Evolutionary conservation across 2,797 vertebrate species (phyloP).

Genomic region (Enteromius trimaculatus): DNA sequence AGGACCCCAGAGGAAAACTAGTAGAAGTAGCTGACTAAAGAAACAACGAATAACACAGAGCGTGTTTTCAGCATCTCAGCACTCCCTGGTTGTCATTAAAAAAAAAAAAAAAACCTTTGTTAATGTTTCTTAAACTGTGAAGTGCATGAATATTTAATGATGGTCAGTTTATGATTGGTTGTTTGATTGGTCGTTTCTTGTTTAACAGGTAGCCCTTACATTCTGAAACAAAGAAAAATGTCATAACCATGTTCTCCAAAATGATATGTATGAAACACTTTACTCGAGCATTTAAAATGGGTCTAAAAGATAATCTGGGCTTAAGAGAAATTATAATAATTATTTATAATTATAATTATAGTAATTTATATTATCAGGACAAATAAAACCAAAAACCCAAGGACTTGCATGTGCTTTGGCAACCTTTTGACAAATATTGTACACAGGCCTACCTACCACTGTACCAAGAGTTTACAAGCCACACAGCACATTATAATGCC

Average conservation of each 20-base stretch:
- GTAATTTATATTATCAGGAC: not conserved
- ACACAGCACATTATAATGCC: not conserved
- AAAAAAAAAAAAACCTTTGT: not conserved
- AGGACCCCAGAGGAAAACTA: not conserved
- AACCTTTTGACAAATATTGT: not conserved
- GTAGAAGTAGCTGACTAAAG: not conserved
- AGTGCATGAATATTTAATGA: not conserved
- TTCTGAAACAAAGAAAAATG: not conserved
- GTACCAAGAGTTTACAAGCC: slow-evolving; percentile 7
- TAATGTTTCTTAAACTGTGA: not conserved
- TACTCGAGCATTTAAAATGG: not conserved
- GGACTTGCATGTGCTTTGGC: not conserved
- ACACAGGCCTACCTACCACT: not conserved
- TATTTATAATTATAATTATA: too few species aligned
- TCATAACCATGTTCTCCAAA: not conserved
- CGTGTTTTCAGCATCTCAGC: not conserved
- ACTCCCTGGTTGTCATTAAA: slow-evolving; percentile 89
- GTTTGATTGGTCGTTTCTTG: not conserved
- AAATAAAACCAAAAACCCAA: not conserved
- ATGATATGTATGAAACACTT: not conserved
- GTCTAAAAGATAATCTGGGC: not conserved
- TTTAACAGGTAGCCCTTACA: not conserved
- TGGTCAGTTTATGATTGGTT: not conserved
- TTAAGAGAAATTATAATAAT: not conserved
- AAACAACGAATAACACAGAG: not conserved